Evolutionary conservation across 2,113 vertebrate species (phyloP), one percentile per base, ranked within the genome.

Genomic region (Vidua chalybeata): DNA sequence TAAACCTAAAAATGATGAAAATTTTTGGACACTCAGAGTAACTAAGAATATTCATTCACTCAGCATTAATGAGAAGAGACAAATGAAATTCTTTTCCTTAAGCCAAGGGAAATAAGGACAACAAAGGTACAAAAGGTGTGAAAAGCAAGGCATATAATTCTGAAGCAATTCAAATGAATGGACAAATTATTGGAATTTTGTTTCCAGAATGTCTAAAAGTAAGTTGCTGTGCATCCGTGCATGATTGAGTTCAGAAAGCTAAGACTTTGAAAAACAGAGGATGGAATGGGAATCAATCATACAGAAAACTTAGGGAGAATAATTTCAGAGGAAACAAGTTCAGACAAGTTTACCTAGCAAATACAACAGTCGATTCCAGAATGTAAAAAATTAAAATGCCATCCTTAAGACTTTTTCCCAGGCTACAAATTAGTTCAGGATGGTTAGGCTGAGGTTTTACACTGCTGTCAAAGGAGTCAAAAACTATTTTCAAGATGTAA

Each of bases 401-500:
- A 77, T 73, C 63, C 63, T 72, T 73, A 76, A 77, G 31, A 75
- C 35, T 76, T 90, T 92, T 93, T 77, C 75, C 88, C 76, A 86
- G 85, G n/a, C 43, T 92, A 88, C 51, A 83, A 77, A 68, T 93
- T 89, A 90, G 79, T 88, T 94, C 85, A 55, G 83, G 63, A 83
- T 3, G 23, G 85, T 90, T 90, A 94, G 55, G 59, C 35, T 76
- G 43, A 83, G 27, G 72, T 83, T 88, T 84, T 48, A 86, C 46
- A 59, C 6, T 77, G 37, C 67, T 86, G 56, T 92, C 67, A 86
- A 90, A 90, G 26, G 23, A 94, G 67, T 74, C 3, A 92, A 74
- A 83, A 92, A 63, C 20, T 73, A 37, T 58, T 93, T 1, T 84
- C 51, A 77, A 86, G 28, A 74, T 27, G 10, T 43, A 74, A 77